A percentile compares a stretch with the other conserved stretches of the same genome.
Evolutionary conservation across 2,797 vertebrate genomes (phyloP).

Genomic region (Erethizon dorsatum): DNA sequence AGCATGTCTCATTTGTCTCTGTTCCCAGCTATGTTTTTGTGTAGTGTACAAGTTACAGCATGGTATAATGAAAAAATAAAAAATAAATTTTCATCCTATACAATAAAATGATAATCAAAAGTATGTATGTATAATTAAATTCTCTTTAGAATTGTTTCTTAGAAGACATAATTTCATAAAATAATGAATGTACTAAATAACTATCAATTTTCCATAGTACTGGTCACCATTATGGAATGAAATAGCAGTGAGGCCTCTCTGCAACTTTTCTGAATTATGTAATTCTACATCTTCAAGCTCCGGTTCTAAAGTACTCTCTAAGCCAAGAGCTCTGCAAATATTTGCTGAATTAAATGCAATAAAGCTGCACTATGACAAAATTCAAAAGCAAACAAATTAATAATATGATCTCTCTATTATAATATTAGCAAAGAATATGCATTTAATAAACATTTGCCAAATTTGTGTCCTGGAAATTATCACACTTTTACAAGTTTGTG

Average conservation of each 20-base stretch:
- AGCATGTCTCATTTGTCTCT: neutral
- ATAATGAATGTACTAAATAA: constrained; percentile 11
- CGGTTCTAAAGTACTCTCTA: neutral
- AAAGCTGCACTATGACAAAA: neutral
- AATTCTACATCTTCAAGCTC: neutral
- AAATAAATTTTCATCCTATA: constrained; percentile 15
- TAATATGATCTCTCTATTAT: neutral
- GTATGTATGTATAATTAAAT: neutral
- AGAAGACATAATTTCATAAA: constrained; percentile 38
- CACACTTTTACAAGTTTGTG: neutral
- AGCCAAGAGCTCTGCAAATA: constrained; percentile 16
- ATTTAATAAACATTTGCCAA: constrained; percentile 43
- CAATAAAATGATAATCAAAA: neutral
- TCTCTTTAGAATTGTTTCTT: neutral
- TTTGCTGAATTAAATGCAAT: constrained; percentile 43
- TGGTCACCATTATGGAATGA: neutral
- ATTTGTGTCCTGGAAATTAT: neutral
- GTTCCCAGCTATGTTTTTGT: neutral
- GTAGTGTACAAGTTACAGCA: neutral
- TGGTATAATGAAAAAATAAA: neutral
- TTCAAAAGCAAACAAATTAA: constrained; percentile 63
- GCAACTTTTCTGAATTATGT: neutral
- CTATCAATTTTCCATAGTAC: neutral
- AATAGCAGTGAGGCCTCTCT: neutral
- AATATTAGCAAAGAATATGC: neutral